Percentiles rank a stretch among this genome's conserved stretches.
phyloP scores from a whole-genome alignment of 2,113 vertebrate species.

The Phrynosoma blainvillii region DNA sequence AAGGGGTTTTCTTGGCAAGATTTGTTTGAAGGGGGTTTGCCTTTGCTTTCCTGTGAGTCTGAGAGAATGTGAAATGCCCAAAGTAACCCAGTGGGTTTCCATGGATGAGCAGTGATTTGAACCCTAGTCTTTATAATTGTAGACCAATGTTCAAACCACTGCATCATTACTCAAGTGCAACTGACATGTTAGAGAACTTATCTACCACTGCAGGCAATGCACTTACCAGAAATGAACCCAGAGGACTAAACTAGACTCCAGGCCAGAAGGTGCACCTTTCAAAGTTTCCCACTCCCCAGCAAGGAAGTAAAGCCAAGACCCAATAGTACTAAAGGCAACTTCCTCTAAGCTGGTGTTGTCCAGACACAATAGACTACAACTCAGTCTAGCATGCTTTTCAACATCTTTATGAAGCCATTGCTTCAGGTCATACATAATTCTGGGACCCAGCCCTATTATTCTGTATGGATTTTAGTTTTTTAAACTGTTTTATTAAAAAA shows the following conservation, averaged over 20 bases:
- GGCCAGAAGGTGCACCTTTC: neutral
- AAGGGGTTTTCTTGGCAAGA: too few species aligned
- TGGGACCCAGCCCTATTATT: too few species aligned
- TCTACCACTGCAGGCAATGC: neutral
- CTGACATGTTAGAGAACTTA: neutral
- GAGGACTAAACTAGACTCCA: neutral
- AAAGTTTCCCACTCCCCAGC: neutral
- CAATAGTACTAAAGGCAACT: neutral
- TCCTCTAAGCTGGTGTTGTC: neutral
- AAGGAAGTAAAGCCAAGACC: neutral
- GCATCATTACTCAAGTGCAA: neutral
- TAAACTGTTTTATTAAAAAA: too few species aligned
- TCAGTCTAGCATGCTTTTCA: neutral
- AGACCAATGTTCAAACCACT: too few species aligned
- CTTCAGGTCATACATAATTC: too few species aligned
- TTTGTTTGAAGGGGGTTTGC: too few species aligned
- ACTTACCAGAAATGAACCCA: neutral
- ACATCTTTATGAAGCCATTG: neutral
- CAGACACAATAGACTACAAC: neutral
- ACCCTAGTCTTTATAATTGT: neutral
- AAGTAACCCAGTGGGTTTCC: too few species aligned
- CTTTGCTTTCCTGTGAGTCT: too few species aligned
- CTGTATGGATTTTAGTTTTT: too few species aligned
- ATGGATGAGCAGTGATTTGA: too few species aligned
- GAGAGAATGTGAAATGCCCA: too few species aligned